phyloP scores from a whole-genome alignment of 2,113 vertebrate species.

The Clarias magur region DNA sequence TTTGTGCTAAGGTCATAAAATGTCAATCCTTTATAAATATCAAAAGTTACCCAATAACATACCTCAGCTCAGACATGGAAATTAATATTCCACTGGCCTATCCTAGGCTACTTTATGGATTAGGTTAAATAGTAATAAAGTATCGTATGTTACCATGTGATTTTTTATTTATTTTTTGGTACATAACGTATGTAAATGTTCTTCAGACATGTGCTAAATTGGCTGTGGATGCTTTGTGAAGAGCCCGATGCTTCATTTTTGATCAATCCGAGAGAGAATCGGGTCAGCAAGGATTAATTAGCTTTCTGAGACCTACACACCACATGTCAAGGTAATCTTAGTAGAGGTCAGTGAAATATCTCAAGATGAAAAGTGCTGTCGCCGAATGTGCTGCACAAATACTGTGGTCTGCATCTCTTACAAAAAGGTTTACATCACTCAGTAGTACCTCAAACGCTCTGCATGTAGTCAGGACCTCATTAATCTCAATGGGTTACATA shows the following conservation, averaged over 20 bases:
- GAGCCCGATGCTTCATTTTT: constrained; percentile 50
- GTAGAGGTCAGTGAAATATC: constrained; percentile 74
- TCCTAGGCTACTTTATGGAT: neutral
- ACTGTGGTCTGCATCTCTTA: constrained; percentile 46
- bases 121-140: neutral
- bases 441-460: constrained; percentile 43
- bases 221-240: constrained; percentile 12
- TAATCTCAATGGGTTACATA: constrained; percentile 51
- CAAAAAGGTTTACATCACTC: constrained; percentile 52
- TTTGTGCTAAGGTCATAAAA: neutral
- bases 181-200: neutral
- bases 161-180: neutral
- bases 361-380: constrained; percentile 56
- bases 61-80: neutral
- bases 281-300: constrained; percentile 79
- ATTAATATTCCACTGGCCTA: neutral
- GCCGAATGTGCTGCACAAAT: constrained; percentile 52
- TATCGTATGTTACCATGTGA: neutral
- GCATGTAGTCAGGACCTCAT: constrained; percentile 51
- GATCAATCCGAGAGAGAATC: constrained; percentile 62
- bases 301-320: constrained; percentile 69
- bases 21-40: constrained; percentile 55
- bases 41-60: constrained; percentile 21
- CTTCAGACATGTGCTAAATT: neutral
- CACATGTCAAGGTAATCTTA: constrained; percentile 78